phyloP scores from a whole-genome alignment of 1,140 invertebrate genomes.

The Camponotus floridanus region DNA sequence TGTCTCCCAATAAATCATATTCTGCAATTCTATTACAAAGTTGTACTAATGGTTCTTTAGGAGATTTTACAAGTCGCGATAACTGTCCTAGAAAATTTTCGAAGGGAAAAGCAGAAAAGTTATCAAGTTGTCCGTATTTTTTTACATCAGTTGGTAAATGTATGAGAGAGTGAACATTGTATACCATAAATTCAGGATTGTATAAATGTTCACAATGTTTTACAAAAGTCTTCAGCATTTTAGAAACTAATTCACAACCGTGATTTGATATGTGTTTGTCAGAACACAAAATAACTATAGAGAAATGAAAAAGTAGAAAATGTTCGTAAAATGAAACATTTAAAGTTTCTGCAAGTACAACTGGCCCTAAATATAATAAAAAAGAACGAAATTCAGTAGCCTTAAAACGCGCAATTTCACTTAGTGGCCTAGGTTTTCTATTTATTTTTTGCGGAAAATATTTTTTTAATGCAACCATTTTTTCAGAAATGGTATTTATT shows the following conservation, averaged over 20 bases:
- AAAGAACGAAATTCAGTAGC: background rate
- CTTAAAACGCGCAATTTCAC: background rate
- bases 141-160: background rate
- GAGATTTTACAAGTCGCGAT: background rate
- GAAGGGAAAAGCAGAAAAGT: background rate
- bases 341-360: background rate
- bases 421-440: slow-evolving; percentile 23
- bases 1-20: too few relatives aligned
- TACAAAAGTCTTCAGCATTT: slow-evolving; percentile 12
- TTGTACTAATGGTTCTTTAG: background rate
- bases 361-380: background rate
- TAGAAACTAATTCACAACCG: slow-evolving; percentile 14
- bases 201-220: background rate
- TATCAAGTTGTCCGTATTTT: background rate
- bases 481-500: background rate
- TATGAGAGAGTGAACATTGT: slow-evolving; percentile 12
- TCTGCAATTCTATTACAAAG: too few relatives aligned
- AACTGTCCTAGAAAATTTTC: slow-evolving; percentile 10
- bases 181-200: slow-evolving; percentile 7
- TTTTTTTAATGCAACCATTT: background rate
- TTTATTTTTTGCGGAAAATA: slow-evolving; percentile 12
- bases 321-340: slow-evolving; percentile 12
- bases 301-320: slow-evolving; percentile 20
- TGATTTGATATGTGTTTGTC: background rate
- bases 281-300: too few relatives aligned